phyloP scores from a whole-genome alignment of 1,140 invertebrate species.

The Rhopalosiphum maidis region DNA sequence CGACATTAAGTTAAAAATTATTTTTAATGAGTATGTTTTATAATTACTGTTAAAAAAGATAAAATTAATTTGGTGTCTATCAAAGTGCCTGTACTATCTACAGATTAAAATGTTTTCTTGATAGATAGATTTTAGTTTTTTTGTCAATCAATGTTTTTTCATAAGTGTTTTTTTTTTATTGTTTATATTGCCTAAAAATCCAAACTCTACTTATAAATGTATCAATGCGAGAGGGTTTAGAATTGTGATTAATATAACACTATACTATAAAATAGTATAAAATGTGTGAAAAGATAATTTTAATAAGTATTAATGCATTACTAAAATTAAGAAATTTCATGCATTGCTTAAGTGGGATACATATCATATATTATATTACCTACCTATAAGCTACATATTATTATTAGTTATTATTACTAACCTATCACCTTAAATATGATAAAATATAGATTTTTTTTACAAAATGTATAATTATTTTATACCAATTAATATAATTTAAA shows the following conservation, averaged over 20 bases:
- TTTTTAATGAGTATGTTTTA: too few relatives aligned
- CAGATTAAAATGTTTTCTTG: too few relatives aligned
- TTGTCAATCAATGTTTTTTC: too few relatives aligned
- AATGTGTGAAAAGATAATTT: background rate
- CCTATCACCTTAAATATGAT: slow-evolving; percentile 18
- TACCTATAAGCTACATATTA: background rate
- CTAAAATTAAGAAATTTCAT: background rate
- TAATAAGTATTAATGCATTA: background rate
- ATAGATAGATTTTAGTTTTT: too few relatives aligned
- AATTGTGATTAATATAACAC: background rate
- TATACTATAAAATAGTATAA: background rate
- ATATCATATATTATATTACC: background rate
- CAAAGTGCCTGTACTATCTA: too few relatives aligned
- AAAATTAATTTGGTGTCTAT: too few relatives aligned
- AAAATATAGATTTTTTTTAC: slow-evolving; percentile 17
- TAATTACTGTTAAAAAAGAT: too few relatives aligned
- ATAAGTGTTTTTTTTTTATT: too few relatives aligned
- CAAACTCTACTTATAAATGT: background rate
- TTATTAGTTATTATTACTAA: background rate
- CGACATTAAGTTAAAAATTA: too few relatives aligned
- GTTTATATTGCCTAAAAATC: too few relatives aligned
- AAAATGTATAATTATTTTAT: slow-evolving; percentile 33
- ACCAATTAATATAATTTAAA: background rate
- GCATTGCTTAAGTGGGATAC: background rate
- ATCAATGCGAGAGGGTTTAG: background rate